Evolutionary conservation across 2,113 vertebrate genomes (phyloP), one percentile per base, ranked within the genome.

Genomic region (Spheniscus mendiculus): DNA sequence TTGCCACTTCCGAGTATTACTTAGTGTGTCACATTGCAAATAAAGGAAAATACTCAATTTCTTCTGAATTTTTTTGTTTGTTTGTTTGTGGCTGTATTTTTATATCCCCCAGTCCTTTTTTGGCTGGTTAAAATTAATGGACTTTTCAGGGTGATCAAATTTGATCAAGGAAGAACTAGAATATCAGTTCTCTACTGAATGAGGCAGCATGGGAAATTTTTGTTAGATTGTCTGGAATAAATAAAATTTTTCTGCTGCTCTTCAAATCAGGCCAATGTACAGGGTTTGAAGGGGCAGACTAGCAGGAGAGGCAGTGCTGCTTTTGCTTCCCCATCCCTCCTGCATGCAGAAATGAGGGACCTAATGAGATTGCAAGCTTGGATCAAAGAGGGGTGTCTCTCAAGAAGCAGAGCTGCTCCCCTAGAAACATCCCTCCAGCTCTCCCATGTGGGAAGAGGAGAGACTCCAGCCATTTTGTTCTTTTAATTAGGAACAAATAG

Each of bases 291-390:
- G 59, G 36, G 27, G 12, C 58, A 73, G 83, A 49, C 7, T n/a
- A 63, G 13, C 4, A 0, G 22, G 42, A 79, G 18, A 63, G 32
- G 25, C 30, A 74, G 5, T 0, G 1, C 44, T 72, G 52, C 27
- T 61, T 83, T 80, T 17, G 3, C 25, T 89, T 89, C 38, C 6
- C 22, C 3, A 2, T 77, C 25, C 45, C 29, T 67, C 20, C 72
- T 55, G 15, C 32, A 23, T 42, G 34, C 12, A 74, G 47, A 85
- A 93, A 85, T 72, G 65, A 83, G 45, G 15, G 30, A 55, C 49
- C 22, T 76, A 53, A n/a, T n/a, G 36, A 63, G 44, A 80, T 32
- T 59, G 29, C 59, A 87, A 87, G 52, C 38, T 55, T 23, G 9
- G 36, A 65, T 76, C 45, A 66, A 87, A 66, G 63, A 58, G 19